Conservation (phyloP, 2,888 invertebrate genomes). For the Pterostichus madidus region DNA sequence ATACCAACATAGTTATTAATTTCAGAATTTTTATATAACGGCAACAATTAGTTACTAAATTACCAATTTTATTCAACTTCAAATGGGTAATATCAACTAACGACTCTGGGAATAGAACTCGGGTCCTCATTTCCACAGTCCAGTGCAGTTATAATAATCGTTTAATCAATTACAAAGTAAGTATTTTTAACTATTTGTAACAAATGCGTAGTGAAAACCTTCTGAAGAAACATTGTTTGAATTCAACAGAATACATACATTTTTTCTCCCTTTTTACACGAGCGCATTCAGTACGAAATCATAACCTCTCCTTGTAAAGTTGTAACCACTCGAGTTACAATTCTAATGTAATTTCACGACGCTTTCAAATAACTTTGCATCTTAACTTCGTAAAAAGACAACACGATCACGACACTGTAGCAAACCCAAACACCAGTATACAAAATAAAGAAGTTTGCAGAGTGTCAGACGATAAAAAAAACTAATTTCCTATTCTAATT, state of each 20-base stretch:
- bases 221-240: conserved; percentile 6
- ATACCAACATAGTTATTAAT: too few species aligned
- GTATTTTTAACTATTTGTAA: too few species aligned
- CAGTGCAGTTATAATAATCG: too few species aligned
- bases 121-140: too few species aligned
- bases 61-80: too few species aligned
- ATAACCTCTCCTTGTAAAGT: conserved; percentile 32
- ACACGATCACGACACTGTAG: conserved; percentile 11
- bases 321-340: conserved; percentile 44
- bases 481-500: conserved; percentile 40
- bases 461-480: conserved; percentile 21
- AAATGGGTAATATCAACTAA: too few species aligned
- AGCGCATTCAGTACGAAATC: neutral
- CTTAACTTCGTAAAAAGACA: conserved; percentile 17
- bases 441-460: conserved; percentile 31
- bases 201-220: neutral
- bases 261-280: neutral
- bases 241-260: neutral
- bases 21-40: too few species aligned
- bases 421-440: conserved; percentile 20
- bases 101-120: too few species aligned
- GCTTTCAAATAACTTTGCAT: conserved; percentile 46
- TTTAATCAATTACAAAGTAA: too few species aligned
- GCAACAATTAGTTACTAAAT: too few species aligned
- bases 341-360: conserved; percentile 44